A percentile compares a stretch with the other conserved stretches of the same genome.
Conservation (phyloP, 1,140 invertebrate genomes). For the Armadillidium nasatum region DNA sequence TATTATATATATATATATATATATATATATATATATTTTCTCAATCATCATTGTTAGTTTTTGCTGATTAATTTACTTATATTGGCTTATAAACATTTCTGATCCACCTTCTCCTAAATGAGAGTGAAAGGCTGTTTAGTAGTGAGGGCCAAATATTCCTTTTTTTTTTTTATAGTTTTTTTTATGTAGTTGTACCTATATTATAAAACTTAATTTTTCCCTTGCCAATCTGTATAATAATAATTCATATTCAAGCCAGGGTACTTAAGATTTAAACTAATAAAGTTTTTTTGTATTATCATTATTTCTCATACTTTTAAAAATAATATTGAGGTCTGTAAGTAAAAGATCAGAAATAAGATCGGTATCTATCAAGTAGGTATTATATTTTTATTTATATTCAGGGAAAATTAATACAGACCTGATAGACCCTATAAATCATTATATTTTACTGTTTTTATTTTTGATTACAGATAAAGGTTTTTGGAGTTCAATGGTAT, state of each 20-base stretch:
- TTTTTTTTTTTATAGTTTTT: too few relatives aligned
- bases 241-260: neutral
- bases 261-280: neutral
- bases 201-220: neutral
- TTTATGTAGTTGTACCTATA: neutral
- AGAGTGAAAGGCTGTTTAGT: too few relatives aligned
- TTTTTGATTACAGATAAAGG: conserved; percentile 3
- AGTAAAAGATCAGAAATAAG: neutral
- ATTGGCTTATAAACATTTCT: too few relatives aligned
- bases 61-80: too few relatives aligned
- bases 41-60: too few relatives aligned
- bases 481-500: neutral
- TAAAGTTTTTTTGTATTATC: neutral
- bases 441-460: neutral
- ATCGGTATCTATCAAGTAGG: neutral
- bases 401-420: neutral
- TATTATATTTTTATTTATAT: neutral
- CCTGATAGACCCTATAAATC: neutral
- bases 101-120: too few relatives aligned
- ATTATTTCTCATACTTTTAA: too few relatives aligned
- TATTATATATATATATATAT: conserved; percentile 2
- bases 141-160: too few relatives aligned
- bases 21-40: too few relatives aligned
- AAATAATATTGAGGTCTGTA: neutral
- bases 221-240: neutral